These are phyloP conservation scores for Chaunax sp. DNA, from an alignment of 2,797 vertebrate genomes.

Conservation along the genomic window DNA sequence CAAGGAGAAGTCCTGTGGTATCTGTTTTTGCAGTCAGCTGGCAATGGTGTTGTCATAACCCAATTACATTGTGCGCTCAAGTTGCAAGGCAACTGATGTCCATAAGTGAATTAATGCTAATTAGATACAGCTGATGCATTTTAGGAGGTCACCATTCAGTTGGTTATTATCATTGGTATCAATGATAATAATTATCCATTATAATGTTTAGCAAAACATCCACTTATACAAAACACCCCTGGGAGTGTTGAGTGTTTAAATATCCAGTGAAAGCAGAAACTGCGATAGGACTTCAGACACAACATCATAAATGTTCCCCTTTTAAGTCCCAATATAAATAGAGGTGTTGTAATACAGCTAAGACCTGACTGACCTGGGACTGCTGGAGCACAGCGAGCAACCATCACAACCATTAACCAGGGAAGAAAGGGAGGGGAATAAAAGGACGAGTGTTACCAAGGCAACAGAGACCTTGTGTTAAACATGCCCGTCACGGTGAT, in stretches of 20 bases:
- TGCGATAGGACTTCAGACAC: neutral
- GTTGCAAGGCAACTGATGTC: neutral
- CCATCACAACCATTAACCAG: conserved; percentile 39
- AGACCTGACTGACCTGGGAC: conserved; percentile 35
- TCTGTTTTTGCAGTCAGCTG: conserved; percentile 24
- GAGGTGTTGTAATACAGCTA: conserved; percentile 1
- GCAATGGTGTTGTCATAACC: neutral
- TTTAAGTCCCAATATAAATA: conserved; percentile 16
- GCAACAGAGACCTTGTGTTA: conserved; percentile 63
- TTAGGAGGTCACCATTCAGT: neutral
- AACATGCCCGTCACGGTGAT: conserved; percentile 67
- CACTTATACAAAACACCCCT: neutral
- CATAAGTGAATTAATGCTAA: conserved; percentile 2
- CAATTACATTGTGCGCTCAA: conserved; percentile 1
- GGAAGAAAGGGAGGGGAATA: neutral
- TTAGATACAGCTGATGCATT: neutral
- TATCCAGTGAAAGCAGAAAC: conserved; percentile 19
- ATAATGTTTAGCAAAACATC: conserved; percentile 1
- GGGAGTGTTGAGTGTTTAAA: conserved; percentile 12
- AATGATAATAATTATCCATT: too few species aligned
- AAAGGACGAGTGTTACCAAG: conserved; percentile 51
- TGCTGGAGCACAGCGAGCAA: conserved; percentile 35
- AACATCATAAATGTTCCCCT: conserved; percentile 4
- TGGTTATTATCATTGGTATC: too few species aligned
- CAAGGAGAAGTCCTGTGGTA: conserved; percentile 5